These are phyloP conservation scores for Notospermus geniculatus DNA, from an alignment of 1,140 invertebrate species.

Conservation along the genomic window DNA sequence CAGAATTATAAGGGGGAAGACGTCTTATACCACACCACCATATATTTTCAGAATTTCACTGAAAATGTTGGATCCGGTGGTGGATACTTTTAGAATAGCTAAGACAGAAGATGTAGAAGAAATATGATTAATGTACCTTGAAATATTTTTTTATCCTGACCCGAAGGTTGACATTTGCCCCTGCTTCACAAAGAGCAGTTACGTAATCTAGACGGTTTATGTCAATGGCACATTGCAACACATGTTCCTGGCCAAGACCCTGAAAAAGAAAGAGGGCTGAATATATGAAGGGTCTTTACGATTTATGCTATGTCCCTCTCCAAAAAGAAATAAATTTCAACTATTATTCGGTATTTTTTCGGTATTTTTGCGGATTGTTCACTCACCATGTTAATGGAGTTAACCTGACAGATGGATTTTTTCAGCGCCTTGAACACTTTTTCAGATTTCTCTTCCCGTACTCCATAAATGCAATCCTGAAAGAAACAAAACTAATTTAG, in stretches of 20 bases:
- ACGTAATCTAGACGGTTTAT: constrained; percentile 33
- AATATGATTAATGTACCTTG: constrained; percentile 25
- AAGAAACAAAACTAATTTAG: constrained; percentile 9
- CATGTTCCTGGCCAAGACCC: constrained; percentile 35
- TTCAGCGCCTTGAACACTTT: constrained; percentile 32
- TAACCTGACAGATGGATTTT: constrained; percentile 39
- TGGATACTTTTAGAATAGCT: too few relatives aligned
- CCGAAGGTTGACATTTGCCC: constrained; percentile 39
- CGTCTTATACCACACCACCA: too few relatives aligned
- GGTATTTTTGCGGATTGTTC: too few relatives aligned
- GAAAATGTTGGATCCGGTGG: too few relatives aligned
- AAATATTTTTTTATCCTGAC: constrained; percentile 39
- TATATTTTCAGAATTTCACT: too few relatives aligned
- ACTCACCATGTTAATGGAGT: constrained; percentile 41
- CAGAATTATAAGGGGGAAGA: too few relatives aligned
- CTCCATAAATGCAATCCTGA: constrained; percentile 41
- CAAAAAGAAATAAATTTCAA: too few relatives aligned
- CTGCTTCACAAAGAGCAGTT: constrained; percentile 39
- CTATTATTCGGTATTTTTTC: not conserved
- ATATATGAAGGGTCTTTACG: too few relatives aligned
- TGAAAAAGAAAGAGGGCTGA: constrained; percentile 15
- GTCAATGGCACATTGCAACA: constrained; percentile 42
- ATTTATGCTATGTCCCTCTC: too few relatives aligned
- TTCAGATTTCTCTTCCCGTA: constrained; percentile 38
- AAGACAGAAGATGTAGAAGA: too few relatives aligned